phyloP scores from a whole-genome alignment of 2,797 vertebrate genomes.

The Eurystomus glaucurus region DNA sequence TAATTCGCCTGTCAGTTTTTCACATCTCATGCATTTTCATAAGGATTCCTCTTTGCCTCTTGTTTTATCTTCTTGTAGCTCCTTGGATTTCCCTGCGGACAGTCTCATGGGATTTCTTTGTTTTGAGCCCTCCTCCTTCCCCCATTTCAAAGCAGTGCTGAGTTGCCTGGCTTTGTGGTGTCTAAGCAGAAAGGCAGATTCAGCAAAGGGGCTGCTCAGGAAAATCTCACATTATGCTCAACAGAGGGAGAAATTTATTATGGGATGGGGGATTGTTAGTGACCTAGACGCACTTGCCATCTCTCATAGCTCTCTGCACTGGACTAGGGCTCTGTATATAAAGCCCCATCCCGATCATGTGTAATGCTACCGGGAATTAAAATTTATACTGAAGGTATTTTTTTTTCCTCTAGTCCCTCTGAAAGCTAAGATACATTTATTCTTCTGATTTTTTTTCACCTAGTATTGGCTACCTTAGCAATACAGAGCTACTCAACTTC shows the following conservation, averaged over 20 bases:
- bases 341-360: background rate
- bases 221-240: background rate
- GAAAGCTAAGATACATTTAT: background rate
- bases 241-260: background rate
- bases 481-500: background rate
- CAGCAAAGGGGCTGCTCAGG: background rate
- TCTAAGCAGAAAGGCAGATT: constrained; percentile 8
- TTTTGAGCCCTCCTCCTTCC: background rate
- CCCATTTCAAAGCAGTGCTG: background rate
- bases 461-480: background rate
- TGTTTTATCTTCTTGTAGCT: background rate
- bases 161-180: background rate
- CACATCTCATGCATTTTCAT: constrained; percentile 72
- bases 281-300: accelerated
- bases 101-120: background rate
- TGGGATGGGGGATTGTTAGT: background rate
- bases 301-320: background rate
- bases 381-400: background rate
- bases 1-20: constrained; percentile 61
- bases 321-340: background rate
- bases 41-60: constrained; percentile 36
- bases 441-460: background rate
- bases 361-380: background rate
- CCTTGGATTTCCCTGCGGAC: constrained; percentile 14
- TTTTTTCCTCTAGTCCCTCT: background rate